Base-by-base conservation (phyloP, 2,113 vertebrate genomes). In the Oreochromis tanganicae region DNA sequence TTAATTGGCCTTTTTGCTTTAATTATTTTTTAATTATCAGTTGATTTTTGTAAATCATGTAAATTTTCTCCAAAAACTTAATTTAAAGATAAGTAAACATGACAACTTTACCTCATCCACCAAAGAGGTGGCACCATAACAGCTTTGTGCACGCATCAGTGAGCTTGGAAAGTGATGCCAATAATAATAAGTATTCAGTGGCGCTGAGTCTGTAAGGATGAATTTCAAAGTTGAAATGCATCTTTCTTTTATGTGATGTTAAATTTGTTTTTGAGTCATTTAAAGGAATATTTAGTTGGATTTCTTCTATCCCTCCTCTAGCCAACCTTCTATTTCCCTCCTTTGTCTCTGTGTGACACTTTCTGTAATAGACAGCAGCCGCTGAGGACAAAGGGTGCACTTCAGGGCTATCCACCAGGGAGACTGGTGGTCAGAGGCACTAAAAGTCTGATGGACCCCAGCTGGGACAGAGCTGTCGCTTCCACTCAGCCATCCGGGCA, bases 371-470 rank as follows among this genome's bases (percentile, higher is more conserved):
- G 81, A 88, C 84, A 84, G 57, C 82, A 80, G 54, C 29, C 46
- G 8, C 81, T 46, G 24, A 82, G 43, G 82, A 89, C 84, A 92
- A 90, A 93, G 71, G 83, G 57, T 84, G 68, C 85, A 85, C 88
- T 84, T 89, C 84, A 85, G 73, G 83, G 12, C 57, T 55, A 71
- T 87, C 59, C 95, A 87, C 84, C 56, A 54, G 92, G 90, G 91
- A 93, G 83, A 34, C 79, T 57, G 34, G 48, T 90, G 91, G 91
- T 94, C 92, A 92, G 82, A 95, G 89, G 89, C 92, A 93, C 92
- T 96, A 93, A 95, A 94, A 94, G 90, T 91, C 88, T 88, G 82
- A 79, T 50, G 82, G 78, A 90, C 88, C 89, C 89, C 95, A 92
- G 81, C 56, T 82, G 93, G 95, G 94, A 93, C 79, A 6, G 57